Base-by-base conservation (phyloP, 2,888 invertebrate species). In the Tridacna crocea region DNA sequence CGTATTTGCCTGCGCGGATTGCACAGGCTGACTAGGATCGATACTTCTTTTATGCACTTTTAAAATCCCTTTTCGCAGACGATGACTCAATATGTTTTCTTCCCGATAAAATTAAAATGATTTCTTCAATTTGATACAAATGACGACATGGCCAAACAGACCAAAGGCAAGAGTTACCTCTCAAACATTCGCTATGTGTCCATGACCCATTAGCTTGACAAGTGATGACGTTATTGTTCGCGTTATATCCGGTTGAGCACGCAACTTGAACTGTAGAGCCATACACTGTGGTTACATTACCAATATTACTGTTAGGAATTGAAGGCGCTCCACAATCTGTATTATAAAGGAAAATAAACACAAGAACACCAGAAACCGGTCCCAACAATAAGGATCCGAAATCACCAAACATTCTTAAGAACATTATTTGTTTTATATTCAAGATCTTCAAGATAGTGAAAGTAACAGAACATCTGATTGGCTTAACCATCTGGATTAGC, bases 151-250 rank as follows among this genome's bases (percentile, higher is more conserved):
- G 3, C 8, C 8, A 36, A 4, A 8, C 8, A 36, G 8, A 2
- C 8, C 8, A 36, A 36, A 2, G 36, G 36, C 36, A 36, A 36
- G 36, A 36, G 36, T 36, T 70, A 51, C 70, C 70, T 48, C 26
- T 22, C 51, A 70, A 70, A 26, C 70, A 70, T 36, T 51, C 22
- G 15, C 51, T 15, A 11, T 10, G n/a, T 51, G 70, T 51, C 70
- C 70, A 70, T 2, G 51, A n/a, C 12, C 70, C 51, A 26, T 11
- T 26, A 11, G 70, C 24, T 24, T 51, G 51, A 51, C 70, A 70
- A 6, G 51, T 51, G 22, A 70, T 51, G 22, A 15, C n/a, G 13
- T 13, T 51, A 51, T 51, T 70, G 24, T 48, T 51, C 0, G 51
- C 51, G 51, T 13, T 51, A 22, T 70, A 70, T 19, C 70, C 70